These are phyloP conservation scores for Xenopus tropicalis DNA, from an alignment of 2,113 vertebrate species.

Conservation along the genomic window UCB_Xtro_10.0 CM004445.2:44528501-44529000, in stretches of 20 bases:
- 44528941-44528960: slow-evolving; percentile 56
- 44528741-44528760: too few relatives aligned
- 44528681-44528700: too few relatives aligned
- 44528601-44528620: slow-evolving; percentile 8
- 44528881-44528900: slow-evolving; percentile 96
- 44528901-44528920: slow-evolving; percentile 64
- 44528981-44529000: slow-evolving; percentile 83
- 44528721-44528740: too few relatives aligned
- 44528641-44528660: too few relatives aligned
- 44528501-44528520: slow-evolving; percentile 41
- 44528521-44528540: slow-evolving; percentile 95
- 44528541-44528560: slow-evolving; percentile 85
- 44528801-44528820: too few relatives aligned
- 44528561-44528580: slow-evolving; percentile 70
- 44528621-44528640: neutral
- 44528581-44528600: slow-evolving; percentile 91
- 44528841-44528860: neutral
- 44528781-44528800: too few relatives aligned
- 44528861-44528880: slow-evolving; percentile 2
- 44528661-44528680: too few relatives aligned
- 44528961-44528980: slow-evolving; percentile 71
- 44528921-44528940: slow-evolving; percentile 60
- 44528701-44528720: too few relatives aligned
- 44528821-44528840: too few relatives aligned
- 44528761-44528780: too few relatives aligned